Percentiles rank a stretch among this genome's conserved stretches.
Evolutionary conservation across 1,140 invertebrate genomes (phyloP).

Genomic region (Teleogryllus occipitalis): DNA sequence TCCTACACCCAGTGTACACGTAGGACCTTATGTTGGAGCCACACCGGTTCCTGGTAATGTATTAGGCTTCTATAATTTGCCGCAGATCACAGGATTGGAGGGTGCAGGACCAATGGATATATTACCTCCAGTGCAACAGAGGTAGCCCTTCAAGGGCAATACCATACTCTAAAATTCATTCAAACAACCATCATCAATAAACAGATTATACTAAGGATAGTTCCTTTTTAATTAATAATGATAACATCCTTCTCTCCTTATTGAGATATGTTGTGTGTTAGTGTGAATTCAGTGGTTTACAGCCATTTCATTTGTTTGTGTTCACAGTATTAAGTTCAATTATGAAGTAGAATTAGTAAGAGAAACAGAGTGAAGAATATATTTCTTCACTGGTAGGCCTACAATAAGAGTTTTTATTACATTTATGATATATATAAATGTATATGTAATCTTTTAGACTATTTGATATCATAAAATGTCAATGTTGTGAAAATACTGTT

Average conservation of each 20-base stretch:
- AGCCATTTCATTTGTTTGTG: too few species aligned
- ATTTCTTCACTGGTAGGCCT: neutral
- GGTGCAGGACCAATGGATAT: constrained; percentile 11
- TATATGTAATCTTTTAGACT: too few species aligned
- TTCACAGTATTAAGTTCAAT: too few species aligned
- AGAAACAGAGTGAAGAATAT: neutral
- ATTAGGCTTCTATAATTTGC: constrained; percentile 16
- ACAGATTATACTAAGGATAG: neutral
- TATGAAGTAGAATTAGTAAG: too few species aligned
- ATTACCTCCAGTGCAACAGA: constrained; percentile 13
- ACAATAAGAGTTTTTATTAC: too few species aligned
- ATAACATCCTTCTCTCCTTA: neutral
- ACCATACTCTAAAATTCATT: too few species aligned
- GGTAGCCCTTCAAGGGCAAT: neutral
- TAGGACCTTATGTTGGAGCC: neutral
- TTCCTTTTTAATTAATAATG: neutral
- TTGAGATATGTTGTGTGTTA: too few species aligned
- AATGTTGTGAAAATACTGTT: too few species aligned
- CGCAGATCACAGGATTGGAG: constrained; percentile 10
- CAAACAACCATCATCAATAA: neutral
- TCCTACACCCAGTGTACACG: neutral
- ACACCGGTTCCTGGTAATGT: neutral
- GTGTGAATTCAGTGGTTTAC: too few species aligned
- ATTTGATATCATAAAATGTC: too few species aligned
- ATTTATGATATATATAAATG: too few species aligned